Evolutionary conservation across 1,140 invertebrate genomes (phyloP), one percentile per base, ranked within the genome.

Genomic region (Drosophila santomea): DNA sequence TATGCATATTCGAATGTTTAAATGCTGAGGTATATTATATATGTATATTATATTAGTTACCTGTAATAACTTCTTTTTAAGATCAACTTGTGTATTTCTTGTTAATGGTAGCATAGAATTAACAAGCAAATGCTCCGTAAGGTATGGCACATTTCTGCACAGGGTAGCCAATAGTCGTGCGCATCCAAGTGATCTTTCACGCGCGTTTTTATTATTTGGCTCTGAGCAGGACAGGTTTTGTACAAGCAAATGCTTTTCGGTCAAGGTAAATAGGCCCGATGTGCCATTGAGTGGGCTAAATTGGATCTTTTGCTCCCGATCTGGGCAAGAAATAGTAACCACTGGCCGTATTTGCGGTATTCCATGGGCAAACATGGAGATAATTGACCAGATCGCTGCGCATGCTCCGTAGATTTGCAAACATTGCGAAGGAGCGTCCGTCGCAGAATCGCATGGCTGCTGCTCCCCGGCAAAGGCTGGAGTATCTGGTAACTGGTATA

Each of bases 351-450:
- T 43, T 52, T 72, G 61, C 51, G 74, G 76, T 44, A 79, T 63
- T 50, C 54, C 44, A 43, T 23, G 11, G 28, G 28, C 58, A 74
- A 80, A 80, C 35, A 80, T 17, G 6, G 12, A 20, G 52, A 71
- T 58, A 68, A 52, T 45, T 73, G 76, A 36, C 68, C 78, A 80
- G 61, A 64, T 75, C 73, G 72, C 17, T 39, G 28, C 54, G 58
- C 69, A 74, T 83, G 78, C 78, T 75, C 74, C 35, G 62, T 45
- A 69, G 54, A 52, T 72, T 78, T 66, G 71, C 66, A 67, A 82
- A 75, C 38, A 82, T 69, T 77, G 78, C 58, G 69, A 68, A 88
- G 83, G 79, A 88, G 82, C 64, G 74, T 50, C 83, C 61, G 74
- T 50, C 83, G 55, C 7, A 20, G 58, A 44, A 59, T 59, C 64